Percentiles rank a stretch among this genome's conserved stretches.
Conservation (phyloP, 2,797 vertebrate species). For the Poecilia picta region DNA sequence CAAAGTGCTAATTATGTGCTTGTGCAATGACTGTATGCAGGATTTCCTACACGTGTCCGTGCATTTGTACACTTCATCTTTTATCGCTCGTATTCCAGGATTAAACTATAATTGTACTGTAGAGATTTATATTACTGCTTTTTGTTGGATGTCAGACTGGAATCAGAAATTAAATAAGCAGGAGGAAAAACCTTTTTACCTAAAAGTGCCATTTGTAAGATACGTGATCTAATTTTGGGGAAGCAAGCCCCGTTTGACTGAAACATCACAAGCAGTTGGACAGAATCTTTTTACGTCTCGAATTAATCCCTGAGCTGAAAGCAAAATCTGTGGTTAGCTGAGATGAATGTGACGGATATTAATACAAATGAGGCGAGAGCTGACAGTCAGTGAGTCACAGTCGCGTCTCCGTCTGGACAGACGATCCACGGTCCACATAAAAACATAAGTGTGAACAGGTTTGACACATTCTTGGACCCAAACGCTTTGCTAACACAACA, state of each 20-base stretch:
- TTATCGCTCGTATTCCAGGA: neutral
- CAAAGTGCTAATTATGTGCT: constrained; percentile 57
- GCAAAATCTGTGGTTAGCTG: constrained; percentile 13
- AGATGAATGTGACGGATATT: constrained; percentile 30
- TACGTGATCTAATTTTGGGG: constrained; percentile 24
- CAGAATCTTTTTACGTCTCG: neutral
- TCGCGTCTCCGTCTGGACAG: constrained; percentile 50
- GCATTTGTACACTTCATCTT: neutral
- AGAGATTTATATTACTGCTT: neutral
- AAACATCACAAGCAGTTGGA: constrained; percentile 20
- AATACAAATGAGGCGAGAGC: constrained; percentile 48
- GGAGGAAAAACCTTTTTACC: neutral
- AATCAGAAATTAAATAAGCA: neutral
- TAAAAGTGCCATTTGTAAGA: constrained; percentile 43
- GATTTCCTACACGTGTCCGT: constrained; percentile 1
- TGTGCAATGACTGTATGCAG: constrained; percentile 19
- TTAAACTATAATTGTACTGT: neutral
- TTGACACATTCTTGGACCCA: constrained; percentile 59
- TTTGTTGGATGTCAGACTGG: neutral
- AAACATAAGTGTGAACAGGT: constrained; percentile 60
- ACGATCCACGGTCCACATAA: constrained; percentile 47
- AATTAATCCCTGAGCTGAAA: neutral
- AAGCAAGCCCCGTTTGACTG: constrained; percentile 21
- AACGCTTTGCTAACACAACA: constrained; percentile 23
- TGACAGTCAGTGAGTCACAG: constrained; percentile 60